Conservation (phyloP, 2,113 vertebrate species). For the Nipponia nippon region DNA sequence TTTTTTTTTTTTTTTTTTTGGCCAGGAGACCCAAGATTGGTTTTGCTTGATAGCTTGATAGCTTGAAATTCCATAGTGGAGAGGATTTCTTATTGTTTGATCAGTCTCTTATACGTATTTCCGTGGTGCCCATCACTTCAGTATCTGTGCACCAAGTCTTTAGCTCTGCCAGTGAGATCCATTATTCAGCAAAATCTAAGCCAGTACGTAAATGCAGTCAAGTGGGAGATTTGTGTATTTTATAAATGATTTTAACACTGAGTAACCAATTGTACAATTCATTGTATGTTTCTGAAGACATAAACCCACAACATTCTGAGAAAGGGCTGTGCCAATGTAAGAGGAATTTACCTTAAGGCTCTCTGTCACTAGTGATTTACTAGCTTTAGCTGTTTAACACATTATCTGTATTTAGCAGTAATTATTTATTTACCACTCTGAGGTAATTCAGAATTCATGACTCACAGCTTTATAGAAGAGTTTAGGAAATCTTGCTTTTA, state of each 20-base stretch:
- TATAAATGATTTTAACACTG: constrained; percentile 66
- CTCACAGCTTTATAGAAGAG: constrained; percentile 58
- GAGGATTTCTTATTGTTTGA: constrained; percentile 68
- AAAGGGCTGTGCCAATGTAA: constrained; percentile 69
- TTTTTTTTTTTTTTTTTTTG: constrained; percentile 5
- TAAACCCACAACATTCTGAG: constrained; percentile 51
- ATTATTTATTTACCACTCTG: constrained; percentile 77
- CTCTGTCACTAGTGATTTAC: constrained; percentile 74
- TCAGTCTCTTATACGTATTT: constrained; percentile 42
- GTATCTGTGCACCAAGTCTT: constrained; percentile 45
- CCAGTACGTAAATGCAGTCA: constrained; percentile 64
- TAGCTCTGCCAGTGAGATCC: constrained; percentile 64
- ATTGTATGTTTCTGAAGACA: constrained; percentile 68
- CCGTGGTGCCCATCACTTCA: constrained; percentile 32
- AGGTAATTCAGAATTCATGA: constrained; percentile 71
- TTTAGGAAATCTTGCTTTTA: constrained; percentile 62
- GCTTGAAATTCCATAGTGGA: constrained; percentile 73
- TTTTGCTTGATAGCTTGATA: constrained; percentile 76
- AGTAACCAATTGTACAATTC: constrained; percentile 69
- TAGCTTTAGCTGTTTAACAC: constrained; percentile 76
- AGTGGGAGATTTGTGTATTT: constrained; percentile 67
- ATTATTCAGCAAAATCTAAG: constrained; percentile 65
- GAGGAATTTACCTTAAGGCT: constrained; percentile 71
- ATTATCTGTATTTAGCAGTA: constrained; percentile 74
- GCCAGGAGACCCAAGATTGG: constrained; percentile 73